These are phyloP conservation scores for Corythornis cristatus DNA, from an alignment of 2,113 vertebrate genomes.

Conservation along the genomic window DNA sequence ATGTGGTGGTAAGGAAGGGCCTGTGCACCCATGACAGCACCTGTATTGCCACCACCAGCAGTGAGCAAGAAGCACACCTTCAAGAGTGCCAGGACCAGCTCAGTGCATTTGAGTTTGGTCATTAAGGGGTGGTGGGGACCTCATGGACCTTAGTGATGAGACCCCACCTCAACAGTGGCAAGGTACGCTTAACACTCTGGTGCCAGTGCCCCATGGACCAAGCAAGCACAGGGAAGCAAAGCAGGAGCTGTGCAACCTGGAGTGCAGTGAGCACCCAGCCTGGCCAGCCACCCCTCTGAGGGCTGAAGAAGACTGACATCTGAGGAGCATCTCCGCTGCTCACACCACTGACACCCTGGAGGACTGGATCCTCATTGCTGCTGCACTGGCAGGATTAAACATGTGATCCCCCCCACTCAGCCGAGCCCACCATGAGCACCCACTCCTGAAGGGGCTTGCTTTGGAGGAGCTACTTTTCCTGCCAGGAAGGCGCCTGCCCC, in stretches of 20 bases:
- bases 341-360: background rate
- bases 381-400: fast-evolving
- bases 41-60: background rate
- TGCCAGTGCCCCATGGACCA: fast-evolving
- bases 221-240: fast-evolving
- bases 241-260: background rate
- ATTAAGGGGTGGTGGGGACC: background rate
- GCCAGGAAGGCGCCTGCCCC: background rate
- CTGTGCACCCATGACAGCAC: fast-evolving
- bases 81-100: fast-evolving
- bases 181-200: no score
- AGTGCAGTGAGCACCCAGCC: background rate
- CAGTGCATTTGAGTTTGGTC: background rate
- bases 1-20: background rate
- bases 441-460: fast-evolving
- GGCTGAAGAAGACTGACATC: background rate
- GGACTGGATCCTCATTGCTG: background rate
- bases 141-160: background rate
- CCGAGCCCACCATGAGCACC: fast-evolving
- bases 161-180: background rate
- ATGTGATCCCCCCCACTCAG: background rate
- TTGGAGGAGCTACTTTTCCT: background rate
- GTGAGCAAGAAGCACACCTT: fast-evolving
- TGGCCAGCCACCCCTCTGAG: fast-evolving
- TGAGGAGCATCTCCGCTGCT: background rate